Base-by-base conservation (phyloP, 2,113 vertebrate species). In the Cavia porcellus region DNA sequence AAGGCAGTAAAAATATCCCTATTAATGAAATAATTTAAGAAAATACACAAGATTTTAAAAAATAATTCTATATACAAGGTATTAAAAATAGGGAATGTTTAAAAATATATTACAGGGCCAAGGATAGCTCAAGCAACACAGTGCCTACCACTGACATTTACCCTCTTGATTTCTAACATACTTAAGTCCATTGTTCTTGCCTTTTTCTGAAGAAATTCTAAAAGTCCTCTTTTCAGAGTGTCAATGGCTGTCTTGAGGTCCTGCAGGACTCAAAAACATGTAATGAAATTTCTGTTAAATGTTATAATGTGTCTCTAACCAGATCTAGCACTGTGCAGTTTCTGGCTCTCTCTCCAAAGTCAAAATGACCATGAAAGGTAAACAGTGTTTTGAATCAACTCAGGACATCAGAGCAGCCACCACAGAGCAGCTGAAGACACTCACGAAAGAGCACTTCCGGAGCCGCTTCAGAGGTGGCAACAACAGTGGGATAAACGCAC, bases 31-130 rank as follows among this genome's bases (percentile, higher is more conserved):
- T 72, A 10, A 70, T 80, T 94, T 35, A 77, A 61, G n/a, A 64
- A 94, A 22, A 42, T 13, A 79, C 47, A 30, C 28, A 94, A 94
- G 24, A 66, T 86, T 62, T 86, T 87, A 57, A 66, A 93, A 94
- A 77, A 50, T 59, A 74, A 68, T 9, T 85, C n/a, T 25, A 59
- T 45, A 5, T 15, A 45, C 72, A 32, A 12, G 19, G 28, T 77
- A 47, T 77, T 77, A 47, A 47, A 77, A 77, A 77, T 8, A n/a
- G 42, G 45, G 74, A 45, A 74, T 42, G 20, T 45, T 74, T 70
- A 70, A 70, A 70, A 70, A 70, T 19, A 1, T n/a, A n/a, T 59
- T 5, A 57, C 55, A 57, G 62, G 28, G 62, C 11, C 25, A 11
- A 10, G 10, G 62, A 64, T 64, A 32, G 62, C 28, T 64, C 28